Conservation (phyloP, 2,113 vertebrate genomes). For the Pseudopodoces humilis region DNA sequence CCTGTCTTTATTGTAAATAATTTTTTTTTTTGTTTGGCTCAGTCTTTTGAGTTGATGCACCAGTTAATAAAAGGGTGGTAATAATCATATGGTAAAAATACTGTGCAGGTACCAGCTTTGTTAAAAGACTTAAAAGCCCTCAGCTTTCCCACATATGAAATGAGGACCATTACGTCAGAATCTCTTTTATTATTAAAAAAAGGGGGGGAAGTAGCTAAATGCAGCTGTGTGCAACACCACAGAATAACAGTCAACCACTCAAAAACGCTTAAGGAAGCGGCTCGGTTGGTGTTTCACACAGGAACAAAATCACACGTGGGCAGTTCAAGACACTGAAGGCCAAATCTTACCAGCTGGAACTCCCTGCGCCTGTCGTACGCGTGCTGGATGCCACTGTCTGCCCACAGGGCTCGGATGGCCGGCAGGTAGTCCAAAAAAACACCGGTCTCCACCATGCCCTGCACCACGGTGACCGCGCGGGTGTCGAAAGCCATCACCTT, state of each 20-base stretch:
- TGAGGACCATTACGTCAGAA: neutral
- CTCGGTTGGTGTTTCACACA: rapidly evolving
- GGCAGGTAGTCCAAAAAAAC: constrained; percentile 86
- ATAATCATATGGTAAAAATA: neutral
- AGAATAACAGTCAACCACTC: neutral
- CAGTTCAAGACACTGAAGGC: neutral
- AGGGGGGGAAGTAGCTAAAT: neutral
- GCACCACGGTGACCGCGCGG: constrained; percentile 78
- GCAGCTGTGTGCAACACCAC: neutral
- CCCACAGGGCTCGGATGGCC: constrained; percentile 87
- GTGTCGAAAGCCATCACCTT: constrained; percentile 93
- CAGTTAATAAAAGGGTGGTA: neutral
- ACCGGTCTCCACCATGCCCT: constrained; percentile 86
- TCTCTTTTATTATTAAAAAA: neutral
- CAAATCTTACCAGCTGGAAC: constrained; percentile 92
- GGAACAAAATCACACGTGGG: rapidly evolving
- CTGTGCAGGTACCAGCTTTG: neutral
- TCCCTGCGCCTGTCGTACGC: constrained; percentile 94
- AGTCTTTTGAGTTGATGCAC: neutral
- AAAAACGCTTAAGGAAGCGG: rapidly evolving
- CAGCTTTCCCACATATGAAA: constrained; percentile 22
- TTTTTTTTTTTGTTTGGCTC: neutral
- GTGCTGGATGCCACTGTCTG: constrained; percentile 90
- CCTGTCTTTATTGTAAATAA: neutral
- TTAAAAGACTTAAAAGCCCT: neutral